Conservation (phyloP, 2,797 vertebrate species). For the Pogonophryne albipinna region DNA sequence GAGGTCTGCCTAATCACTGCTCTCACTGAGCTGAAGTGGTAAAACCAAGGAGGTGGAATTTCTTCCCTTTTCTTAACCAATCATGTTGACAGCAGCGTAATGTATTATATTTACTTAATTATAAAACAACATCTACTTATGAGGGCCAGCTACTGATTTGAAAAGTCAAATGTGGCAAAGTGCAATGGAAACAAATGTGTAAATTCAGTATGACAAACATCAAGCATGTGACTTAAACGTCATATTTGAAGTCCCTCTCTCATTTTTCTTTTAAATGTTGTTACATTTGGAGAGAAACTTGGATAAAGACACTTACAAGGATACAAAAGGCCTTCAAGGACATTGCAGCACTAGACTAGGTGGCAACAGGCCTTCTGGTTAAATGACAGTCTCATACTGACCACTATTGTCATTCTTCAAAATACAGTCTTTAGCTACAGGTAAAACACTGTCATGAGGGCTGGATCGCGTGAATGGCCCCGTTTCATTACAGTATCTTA, state of each 20-base stretch:
- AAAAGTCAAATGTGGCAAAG: not conserved
- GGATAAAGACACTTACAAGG: slow-evolving; percentile 1
- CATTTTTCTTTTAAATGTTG: not conserved
- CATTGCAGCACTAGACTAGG: not conserved
- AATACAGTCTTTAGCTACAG: slow-evolving; percentile 36
- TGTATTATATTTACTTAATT: not conserved
- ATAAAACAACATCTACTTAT: not conserved
- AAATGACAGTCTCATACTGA: slow-evolving; percentile 9
- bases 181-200: not conserved
- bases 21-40: slow-evolving; percentile 29
- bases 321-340: not conserved
- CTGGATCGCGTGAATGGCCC: slow-evolving; percentile 10
- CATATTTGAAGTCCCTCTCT: not conserved
- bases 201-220: too few species aligned
- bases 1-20: slow-evolving; percentile 51
- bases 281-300: slow-evolving; percentile 1
- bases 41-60: slow-evolving; percentile 36
- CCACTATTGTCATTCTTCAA: slow-evolving; percentile 32
- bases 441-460: slow-evolving; percentile 29
- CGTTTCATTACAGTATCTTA: slow-evolving; percentile 16
- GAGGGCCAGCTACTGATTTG: not conserved
- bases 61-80: slow-evolving; percentile 10
- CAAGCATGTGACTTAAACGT: not conserved
- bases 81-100: not conserved
- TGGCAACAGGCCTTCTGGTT: slow-evolving; percentile 3